Evolutionary conservation across 1,140 invertebrate species (phyloP), one percentile per base, ranked within the genome.

Genomic region (Drosophila micromelanica): DNA sequence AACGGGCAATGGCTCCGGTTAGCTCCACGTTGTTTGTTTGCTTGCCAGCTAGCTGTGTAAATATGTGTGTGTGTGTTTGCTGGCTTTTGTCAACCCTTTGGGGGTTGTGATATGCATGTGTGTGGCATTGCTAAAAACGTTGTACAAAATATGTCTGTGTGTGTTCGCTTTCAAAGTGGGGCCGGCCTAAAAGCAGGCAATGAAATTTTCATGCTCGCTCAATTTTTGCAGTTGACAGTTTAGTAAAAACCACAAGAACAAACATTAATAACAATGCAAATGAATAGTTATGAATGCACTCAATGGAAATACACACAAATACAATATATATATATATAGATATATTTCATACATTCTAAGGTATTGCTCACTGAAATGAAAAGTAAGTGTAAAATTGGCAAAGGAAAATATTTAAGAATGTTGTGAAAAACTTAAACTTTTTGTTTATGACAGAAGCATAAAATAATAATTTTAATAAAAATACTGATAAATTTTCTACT

Each of bases 131-230:
- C 55, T 68, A 43, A 51, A 61, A 68, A 59, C 60, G 56, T 54
- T 69, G 52, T 65, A 38, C 51, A 52, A 65, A 65, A 56, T 6
- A 6, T 27, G 27, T 69, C 40, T 61, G 17, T 38, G 32, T 55
- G 38, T 35, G 32, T 56, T 71, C 52, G 68, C 52, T 64, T 64
- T 27, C 27, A 27, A 27, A 27, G 5, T 63, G 43, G 12, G 32
- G 8, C 32, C 55, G 9, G 71, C 65, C 71, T 73, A 73, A 73
- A 73, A 73, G 71, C 57, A 73, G 57, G 65, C 71, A 73, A 69
- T 69, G 71, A 73, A 73, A 73, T 73, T 69, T 73, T 73, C 71
- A 69, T 69, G 65, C 51, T 55, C 71, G 65, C 71, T 61, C 64
- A 56, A 73, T 69, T 73, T 62, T 68, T 68, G 70, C 63, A 54